A percentile compares a stretch with the other conserved stretches of the same genome.
Evolutionary conservation across 30 jellyfish, hydroid and myxozoan species (phyloP).

Genomic region (Haliclystus octoradiatus): DNA sequence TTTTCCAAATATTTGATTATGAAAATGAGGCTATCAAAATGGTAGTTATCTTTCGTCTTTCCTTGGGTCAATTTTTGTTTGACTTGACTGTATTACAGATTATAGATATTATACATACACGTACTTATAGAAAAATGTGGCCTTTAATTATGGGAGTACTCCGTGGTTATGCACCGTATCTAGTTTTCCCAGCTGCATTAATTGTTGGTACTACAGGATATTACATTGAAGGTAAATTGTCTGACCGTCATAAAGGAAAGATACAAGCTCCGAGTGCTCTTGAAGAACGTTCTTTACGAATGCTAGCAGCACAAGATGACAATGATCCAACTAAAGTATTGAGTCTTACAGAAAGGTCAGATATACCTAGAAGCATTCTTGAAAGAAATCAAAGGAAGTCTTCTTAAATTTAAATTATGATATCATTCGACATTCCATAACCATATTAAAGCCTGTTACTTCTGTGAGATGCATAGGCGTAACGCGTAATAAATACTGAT

Average conservation of each 20-base stretch:
- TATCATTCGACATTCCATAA: too few relatives aligned
- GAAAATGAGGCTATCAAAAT: too few relatives aligned
- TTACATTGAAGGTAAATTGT: constrained; percentile 35
- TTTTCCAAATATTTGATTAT: too few relatives aligned
- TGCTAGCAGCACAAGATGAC: constrained; percentile 18
- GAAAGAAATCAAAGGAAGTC: constrained; percentile 70
- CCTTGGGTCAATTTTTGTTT: too few relatives aligned
- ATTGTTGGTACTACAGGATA: constrained; percentile 86
- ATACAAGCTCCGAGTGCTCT: constrained; percentile 84
- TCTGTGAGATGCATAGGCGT: too few relatives aligned
- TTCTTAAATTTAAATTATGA: constrained; percentile 4
- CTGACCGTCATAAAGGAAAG: constrained; percentile 59
- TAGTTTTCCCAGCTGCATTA: constrained; percentile 88
- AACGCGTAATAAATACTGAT: too few relatives aligned
- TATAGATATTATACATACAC: too few relatives aligned
- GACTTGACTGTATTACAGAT: too few relatives aligned
- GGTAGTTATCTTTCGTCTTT: too few relatives aligned
- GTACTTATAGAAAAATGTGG: too few relatives aligned
- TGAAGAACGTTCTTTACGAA: constrained; percentile 63
- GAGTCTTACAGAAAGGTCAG: constrained; percentile 38
- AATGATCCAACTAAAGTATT: constrained; percentile 27
- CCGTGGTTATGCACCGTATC: constrained; percentile 77
- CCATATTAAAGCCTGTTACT: too few relatives aligned
- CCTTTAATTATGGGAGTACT: constrained; percentile 35
- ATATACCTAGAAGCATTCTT: constrained; percentile 66